Evolutionary conservation across 2,888 invertebrate genomes (phyloP), one percentile per base, ranked within the genome.

Genomic region (Epirrita christyi): DNA sequence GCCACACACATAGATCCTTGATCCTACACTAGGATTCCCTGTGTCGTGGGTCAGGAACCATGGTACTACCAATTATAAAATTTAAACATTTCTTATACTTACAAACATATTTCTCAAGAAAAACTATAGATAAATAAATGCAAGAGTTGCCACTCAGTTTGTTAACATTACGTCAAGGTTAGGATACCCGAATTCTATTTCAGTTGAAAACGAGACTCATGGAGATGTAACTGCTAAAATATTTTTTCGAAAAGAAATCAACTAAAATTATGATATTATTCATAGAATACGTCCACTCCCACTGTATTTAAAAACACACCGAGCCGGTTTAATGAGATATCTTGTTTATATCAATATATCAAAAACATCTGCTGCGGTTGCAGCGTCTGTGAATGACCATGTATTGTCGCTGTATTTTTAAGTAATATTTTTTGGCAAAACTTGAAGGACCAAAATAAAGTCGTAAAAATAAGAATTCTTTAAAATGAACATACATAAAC

Each of bases 281-380:
- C 59, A 69, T 71, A 71, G 69, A 71, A 71, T 67, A 74, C 68
- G 61, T 66, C 21, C 21, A 21, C 21, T 63, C 68, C 66, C 63
- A 21, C n/a, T 65, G 64, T 59, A 74, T 76, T 76, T 80, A 82
- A 79, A 82, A 81, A 81, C 80, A 81, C 72, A 64, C 65, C 66
- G 61, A 76, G 71, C 81, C 80, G 81, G 81, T 82, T 78, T 79
- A 77, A 71, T 67, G 59, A 66, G 60, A 71, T 71, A 70, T 71
- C 66, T 73, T 80, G 78, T 81, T 78, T 78, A 75, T 72, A 70
- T 72, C 73, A 75, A 73, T 72, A 67, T 72, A 76, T 77, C 63
- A 62, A 63, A 62, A 78, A 78, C 80, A 82, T 79, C 76, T 79
- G 81, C 66, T 67, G 62, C 59, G 71, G 62, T 68, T 73, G 51